A percentile compares a stretch with the other conserved stretches of the same genome.
These are phyloP conservation scores for Alces alces DNA, from an alignment of 2,113 vertebrate species.

Conservation along the genomic window DNA sequence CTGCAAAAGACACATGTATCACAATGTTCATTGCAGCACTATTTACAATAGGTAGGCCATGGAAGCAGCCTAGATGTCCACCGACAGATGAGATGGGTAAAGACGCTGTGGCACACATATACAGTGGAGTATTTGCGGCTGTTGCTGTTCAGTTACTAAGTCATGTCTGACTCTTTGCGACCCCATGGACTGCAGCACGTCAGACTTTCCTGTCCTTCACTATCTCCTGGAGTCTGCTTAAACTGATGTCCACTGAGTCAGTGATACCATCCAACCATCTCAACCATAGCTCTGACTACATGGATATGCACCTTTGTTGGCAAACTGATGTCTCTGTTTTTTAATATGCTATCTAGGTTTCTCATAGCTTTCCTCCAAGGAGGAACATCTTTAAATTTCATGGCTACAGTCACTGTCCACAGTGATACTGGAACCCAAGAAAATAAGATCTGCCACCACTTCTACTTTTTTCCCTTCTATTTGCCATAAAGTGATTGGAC, in stretches of 20 bases:
- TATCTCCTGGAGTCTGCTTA: background rate
- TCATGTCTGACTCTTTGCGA: background rate
- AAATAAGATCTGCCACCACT: background rate
- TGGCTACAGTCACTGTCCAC: background rate
- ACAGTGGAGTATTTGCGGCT: background rate
- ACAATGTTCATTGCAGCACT: background rate
- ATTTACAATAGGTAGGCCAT: background rate
- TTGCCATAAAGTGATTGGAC: background rate
- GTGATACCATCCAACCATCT: background rate
- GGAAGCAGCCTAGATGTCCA: background rate
- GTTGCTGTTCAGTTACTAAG: background rate
- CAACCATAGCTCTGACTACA: background rate
- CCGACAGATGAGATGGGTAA: background rate
- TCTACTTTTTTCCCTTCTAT: background rate
- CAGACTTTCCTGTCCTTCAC: background rate
- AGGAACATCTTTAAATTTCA: background rate
- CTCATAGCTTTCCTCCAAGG: background rate
- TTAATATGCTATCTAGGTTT: background rate
- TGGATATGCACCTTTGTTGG: background rate
- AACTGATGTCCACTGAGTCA: background rate
- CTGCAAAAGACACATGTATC: background rate
- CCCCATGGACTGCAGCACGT: background rate
- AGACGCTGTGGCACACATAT: background rate
- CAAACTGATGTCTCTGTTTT: background rate
- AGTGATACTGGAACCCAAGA: background rate